Percentiles rank a stretch among this genome's conserved stretches.
phyloP scores from a whole-genome alignment of 2,888 invertebrate species.

The Scaptomyza reducta region DNA sequence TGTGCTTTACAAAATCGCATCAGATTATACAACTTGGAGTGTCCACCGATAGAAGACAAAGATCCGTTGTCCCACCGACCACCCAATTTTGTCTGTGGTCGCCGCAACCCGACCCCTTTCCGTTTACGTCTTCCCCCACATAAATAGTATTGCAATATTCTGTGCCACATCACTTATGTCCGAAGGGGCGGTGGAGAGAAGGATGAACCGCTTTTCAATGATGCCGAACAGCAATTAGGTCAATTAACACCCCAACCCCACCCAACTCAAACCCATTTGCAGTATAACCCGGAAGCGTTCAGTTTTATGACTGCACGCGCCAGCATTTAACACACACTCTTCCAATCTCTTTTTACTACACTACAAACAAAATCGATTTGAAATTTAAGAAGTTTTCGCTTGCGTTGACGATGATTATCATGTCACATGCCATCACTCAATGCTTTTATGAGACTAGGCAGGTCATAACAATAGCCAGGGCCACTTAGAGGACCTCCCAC shows the following conservation, averaged over 20 bases:
- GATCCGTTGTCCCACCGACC: constrained; percentile 12
- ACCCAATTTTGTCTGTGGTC: constrained; percentile 31
- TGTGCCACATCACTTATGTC: constrained; percentile 19
- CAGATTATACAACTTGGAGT: constrained; percentile 66
- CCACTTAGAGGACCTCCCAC: constrained; percentile 46
- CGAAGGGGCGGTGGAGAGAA: not conserved
- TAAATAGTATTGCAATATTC: not conserved
- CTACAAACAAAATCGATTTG: not conserved
- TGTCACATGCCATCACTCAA: constrained; percentile 68
- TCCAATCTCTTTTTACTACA: not conserved
- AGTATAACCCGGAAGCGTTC: constrained; percentile 14
- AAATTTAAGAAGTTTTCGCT: constrained; percentile 10
- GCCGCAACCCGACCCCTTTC: not conserved
- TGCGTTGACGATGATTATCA: constrained; percentile 68
- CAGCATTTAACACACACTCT: constrained; percentile 27
- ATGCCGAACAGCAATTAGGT: constrained; percentile 42
- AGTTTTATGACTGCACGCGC: constrained; percentile 46
- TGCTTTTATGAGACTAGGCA: constrained; percentile 51
- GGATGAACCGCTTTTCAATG: constrained; percentile 8
- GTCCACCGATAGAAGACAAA: not conserved
- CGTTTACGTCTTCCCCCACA: not conserved
- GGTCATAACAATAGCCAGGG: constrained; percentile 51
- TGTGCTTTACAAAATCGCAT: constrained; percentile 69
- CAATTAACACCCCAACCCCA: constrained; percentile 42
- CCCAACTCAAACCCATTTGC: not conserved